These are phyloP conservation scores for Dendrocopos noguchii DNA, from an alignment of 2,113 vertebrate species.

Conservation along the genomic window DNA sequence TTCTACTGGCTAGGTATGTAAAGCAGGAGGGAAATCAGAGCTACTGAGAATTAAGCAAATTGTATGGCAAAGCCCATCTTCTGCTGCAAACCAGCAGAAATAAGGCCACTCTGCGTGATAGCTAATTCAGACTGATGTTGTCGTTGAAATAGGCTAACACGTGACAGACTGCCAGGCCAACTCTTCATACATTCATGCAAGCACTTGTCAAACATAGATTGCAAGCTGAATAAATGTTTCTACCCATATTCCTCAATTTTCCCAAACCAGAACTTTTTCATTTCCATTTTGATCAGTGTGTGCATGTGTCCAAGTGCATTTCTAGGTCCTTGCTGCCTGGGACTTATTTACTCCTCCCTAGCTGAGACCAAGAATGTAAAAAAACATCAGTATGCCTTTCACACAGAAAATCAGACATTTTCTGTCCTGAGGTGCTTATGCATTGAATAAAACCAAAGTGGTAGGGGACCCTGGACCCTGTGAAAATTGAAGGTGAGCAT, in stretches of 20 bases:
- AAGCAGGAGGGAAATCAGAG: slow-evolving; percentile 18
- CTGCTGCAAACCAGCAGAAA: not conserved
- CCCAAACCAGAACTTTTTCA: not conserved
- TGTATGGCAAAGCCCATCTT: not conserved
- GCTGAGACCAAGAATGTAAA: not conserved
- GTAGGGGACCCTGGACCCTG: not conserved
- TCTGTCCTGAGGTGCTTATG: not conserved
- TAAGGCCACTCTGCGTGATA: not conserved
- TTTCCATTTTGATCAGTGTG: slow-evolving; percentile 34
- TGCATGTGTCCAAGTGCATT: not conserved
- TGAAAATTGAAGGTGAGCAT: not conserved
- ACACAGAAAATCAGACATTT: not conserved
- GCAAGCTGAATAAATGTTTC: not conserved
- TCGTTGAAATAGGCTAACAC: not conserved
- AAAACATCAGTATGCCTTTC: not conserved
- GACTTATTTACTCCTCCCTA: not conserved
- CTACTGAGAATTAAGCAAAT: slow-evolving; percentile 40
- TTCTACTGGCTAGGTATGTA: slow-evolving; percentile 42
- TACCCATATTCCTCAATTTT: slow-evolving; percentile 7
- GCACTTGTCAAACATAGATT: not conserved
- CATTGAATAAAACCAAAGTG: not conserved
- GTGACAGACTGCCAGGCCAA: not conserved
- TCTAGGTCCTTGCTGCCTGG: not conserved
- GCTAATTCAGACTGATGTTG: not conserved
- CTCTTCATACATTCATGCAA: not conserved